Percentiles rank a stretch among this genome's conserved stretches.
Conservation (phyloP, 2,888 invertebrate genomes). For the Aelia acuminata region DNA sequence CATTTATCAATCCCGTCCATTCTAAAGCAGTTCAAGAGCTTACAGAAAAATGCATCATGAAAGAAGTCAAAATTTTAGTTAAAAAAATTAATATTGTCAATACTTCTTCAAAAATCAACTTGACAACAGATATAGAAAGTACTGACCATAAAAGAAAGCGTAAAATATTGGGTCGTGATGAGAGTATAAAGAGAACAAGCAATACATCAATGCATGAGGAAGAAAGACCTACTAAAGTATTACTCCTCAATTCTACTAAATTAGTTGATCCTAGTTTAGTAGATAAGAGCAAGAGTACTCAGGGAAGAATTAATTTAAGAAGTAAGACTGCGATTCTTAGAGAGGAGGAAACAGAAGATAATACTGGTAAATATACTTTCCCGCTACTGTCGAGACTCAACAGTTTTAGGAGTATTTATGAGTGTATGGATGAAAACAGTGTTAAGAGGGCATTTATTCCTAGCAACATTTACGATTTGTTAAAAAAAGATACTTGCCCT, state of each 20-base stretch:
- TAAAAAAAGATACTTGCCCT: background rate
- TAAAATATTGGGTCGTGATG: background rate
- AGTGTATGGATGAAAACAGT: background rate
- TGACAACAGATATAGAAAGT: background rate
- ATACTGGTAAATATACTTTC: background rate
- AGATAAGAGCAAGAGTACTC: background rate
- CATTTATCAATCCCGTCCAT: background rate
- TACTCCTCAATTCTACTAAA: background rate
- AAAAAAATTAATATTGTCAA: background rate
- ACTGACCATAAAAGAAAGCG: background rate
- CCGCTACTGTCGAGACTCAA: background rate
- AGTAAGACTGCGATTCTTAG: background rate
- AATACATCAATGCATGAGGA: background rate
- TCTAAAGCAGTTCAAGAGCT: background rate
- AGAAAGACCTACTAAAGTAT: constrained; percentile 1
- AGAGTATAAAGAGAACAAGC: background rate
- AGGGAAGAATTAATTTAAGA: background rate
- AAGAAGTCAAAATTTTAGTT: background rate
- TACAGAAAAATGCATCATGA: background rate
- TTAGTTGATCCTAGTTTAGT: background rate
- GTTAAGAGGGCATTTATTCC: background rate
- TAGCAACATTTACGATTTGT: background rate
- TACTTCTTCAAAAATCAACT: background rate
- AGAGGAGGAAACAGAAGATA: background rate
- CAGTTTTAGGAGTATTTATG: background rate